phyloP scores from a whole-genome alignment of 2,113 vertebrate genomes.

The Stictonetta naevosa region DNA sequence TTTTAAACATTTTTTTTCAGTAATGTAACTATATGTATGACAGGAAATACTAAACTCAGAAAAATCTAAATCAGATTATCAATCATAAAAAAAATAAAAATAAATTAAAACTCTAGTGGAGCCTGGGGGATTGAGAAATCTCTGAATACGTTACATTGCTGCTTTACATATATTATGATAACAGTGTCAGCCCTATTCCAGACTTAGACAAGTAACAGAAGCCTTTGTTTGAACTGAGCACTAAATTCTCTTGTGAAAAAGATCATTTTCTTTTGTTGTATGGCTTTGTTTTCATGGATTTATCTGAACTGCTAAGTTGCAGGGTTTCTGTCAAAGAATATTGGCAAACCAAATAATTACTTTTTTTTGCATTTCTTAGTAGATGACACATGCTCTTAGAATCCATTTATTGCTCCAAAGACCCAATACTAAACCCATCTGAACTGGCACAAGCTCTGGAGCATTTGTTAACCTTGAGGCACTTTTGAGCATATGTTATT shows the following conservation, averaged over 20 bases:
- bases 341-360: neutral
- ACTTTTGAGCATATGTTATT: neutral
- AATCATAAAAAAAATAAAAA: neutral
- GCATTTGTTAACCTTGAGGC: constrained; percentile 37
- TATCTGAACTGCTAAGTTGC: neutral
- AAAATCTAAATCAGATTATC: neutral
- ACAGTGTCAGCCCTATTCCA: neutral
- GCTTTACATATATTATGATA: neutral
- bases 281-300: neutral
- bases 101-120: neutral
- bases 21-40: neutral
- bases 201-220: neutral
- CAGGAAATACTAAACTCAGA: neutral
- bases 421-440: neutral
- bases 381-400: neutral
- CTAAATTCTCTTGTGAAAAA: neutral
- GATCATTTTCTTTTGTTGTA: neutral
- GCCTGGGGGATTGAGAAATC: neutral
- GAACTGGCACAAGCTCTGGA: constrained; percentile 7
- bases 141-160: neutral
- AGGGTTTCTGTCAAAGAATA: neutral
- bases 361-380: neutral
- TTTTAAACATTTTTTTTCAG: neutral
- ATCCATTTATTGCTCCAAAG: neutral
- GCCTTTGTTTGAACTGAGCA: neutral